These are phyloP conservation scores for Peromyscus californicus DNA, from an alignment of 2,113 vertebrate genomes.

Conservation along the genomic window DNA sequence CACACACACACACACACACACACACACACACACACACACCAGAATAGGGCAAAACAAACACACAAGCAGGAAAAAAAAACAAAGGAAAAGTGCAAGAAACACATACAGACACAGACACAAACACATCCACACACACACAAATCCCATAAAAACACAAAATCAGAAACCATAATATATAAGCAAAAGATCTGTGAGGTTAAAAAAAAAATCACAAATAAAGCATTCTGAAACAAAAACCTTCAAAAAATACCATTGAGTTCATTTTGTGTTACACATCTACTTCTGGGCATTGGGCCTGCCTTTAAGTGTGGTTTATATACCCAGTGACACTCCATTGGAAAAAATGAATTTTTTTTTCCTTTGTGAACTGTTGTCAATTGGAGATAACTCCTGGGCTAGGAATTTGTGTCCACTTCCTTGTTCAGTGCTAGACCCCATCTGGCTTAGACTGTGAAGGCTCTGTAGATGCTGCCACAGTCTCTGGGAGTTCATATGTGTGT, in stretches of 20 bases:
- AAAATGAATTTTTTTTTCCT: background rate
- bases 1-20: background rate
- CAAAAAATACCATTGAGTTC: background rate
- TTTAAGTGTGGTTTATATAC: background rate
- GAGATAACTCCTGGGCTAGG: background rate
- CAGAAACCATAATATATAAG: background rate
- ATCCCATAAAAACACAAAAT: background rate
- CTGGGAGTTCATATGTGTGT: background rate
- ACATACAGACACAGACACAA: background rate
- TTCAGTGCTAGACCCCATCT: background rate
- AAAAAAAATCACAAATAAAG: background rate
- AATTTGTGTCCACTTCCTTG: background rate
- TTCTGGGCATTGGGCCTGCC: background rate
- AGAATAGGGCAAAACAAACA: background rate
- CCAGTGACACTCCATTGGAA: background rate
- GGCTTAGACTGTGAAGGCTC: background rate
- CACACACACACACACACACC: background rate
- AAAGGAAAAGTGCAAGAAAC: background rate
- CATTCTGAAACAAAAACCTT: background rate
- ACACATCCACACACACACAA: background rate
- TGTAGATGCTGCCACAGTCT: background rate
- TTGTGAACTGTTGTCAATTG: background rate
- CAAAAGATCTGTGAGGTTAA: background rate
- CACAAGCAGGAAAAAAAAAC: background rate
- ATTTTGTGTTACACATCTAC: background rate